phyloP scores from a whole-genome alignment of 2,113 vertebrate genomes.

The Pelmatolapia mariae region DNA sequence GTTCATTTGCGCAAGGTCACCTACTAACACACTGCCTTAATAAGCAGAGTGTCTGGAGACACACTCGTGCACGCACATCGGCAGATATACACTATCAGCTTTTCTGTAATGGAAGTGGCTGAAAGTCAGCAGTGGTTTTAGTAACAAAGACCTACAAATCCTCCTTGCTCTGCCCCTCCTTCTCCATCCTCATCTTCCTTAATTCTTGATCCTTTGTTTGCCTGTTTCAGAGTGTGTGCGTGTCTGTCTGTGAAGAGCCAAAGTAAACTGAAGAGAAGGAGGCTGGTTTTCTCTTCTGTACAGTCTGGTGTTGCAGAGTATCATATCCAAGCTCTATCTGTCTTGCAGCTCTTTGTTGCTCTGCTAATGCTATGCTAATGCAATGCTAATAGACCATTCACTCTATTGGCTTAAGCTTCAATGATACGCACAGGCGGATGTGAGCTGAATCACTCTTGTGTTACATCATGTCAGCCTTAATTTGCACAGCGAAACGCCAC shows the following conservation, averaged over 20 bases:
- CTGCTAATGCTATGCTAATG: conserved; percentile 37
- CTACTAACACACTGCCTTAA: conserved; percentile 55
- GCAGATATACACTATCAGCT: background rate
- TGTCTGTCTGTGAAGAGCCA: background rate
- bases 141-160: conserved; percentile 34
- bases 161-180: background rate
- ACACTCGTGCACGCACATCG: background rate
- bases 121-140: conserved; percentile 12
- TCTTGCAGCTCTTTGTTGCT: background rate
- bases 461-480: background rate
- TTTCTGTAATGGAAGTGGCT: conserved; percentile 17
- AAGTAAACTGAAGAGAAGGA: background rate
- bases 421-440: background rate
- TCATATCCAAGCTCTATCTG: background rate
- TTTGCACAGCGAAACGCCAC: background rate
- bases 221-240: background rate
- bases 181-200: background rate
- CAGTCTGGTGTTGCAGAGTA: background rate
- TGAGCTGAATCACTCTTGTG: background rate
- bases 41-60: conserved; percentile 18
- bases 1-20: conserved; percentile 52
- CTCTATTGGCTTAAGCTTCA: background rate
- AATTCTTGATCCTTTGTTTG: background rate
- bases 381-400: conserved; percentile 31
- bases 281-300: background rate